A percentile compares a stretch with the other conserved stretches of the same genome.
Evolutionary conservation across 2,797 vertebrate species (phyloP).

Genomic region (Arctocebus calabarensis): DNA sequence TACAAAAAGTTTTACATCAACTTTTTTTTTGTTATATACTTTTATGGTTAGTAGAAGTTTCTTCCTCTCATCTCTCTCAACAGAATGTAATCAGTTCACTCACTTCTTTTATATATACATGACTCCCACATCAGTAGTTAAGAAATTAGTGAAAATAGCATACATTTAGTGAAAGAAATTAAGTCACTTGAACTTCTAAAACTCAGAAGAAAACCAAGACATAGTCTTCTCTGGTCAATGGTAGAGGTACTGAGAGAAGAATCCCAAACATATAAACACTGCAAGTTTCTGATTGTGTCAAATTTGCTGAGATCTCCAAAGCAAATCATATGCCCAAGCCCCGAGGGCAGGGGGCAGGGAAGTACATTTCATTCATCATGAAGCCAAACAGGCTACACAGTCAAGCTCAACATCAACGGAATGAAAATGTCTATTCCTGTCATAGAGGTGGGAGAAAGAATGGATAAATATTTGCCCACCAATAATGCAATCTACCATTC

Average conservation of each 20-base stretch:
- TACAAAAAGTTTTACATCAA: neutral
- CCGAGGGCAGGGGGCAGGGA: neutral
- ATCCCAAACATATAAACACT: neutral
- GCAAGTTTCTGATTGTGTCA: neutral
- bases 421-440: neutral
- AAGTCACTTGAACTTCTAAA: neutral
- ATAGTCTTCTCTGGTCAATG: neutral
- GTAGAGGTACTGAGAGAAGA: neutral
- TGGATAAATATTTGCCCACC: neutral
- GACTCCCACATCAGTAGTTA: neutral
- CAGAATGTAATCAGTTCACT: neutral
- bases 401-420: neutral
- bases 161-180: slow-evolving; percentile 30
- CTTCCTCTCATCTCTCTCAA: neutral
- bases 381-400: neutral
- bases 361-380: neutral
- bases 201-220: neutral
- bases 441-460: neutral
- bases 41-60: neutral
- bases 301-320: neutral
- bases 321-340: neutral
- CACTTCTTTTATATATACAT: neutral
- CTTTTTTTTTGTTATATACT: slow-evolving; percentile 42
- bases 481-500: neutral
- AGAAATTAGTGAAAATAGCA: neutral